Base-by-base conservation (phyloP, 1,140 invertebrate genomes). In the Odontomachus brunneus region DNA sequence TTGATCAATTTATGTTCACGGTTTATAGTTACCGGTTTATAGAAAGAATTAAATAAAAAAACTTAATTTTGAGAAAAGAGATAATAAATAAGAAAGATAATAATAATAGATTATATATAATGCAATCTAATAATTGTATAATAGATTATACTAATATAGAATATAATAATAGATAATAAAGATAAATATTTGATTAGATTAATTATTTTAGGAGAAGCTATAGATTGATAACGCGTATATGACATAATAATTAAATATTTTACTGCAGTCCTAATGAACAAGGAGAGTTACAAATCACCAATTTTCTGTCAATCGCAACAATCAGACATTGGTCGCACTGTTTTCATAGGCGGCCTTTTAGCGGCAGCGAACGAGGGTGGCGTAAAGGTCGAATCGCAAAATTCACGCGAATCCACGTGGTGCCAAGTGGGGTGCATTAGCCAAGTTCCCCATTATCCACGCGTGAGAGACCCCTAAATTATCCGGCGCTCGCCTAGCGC, bases 371-470 rank as follows among this genome's bases (percentile, higher is more conserved):
- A 29, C 53, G 66, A 74, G 38, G 33, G 57, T 84, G 49, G 71
- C 62, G 57, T 62, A 38, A 76, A 85, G 63, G 71, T 78, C 69
- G 83, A 88, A 85, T 86, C 75, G 80, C 84, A 89, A 84, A 88
- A 88, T 84, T 88, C 82, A 75, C 84, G 88, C 83, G 89, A 88
- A 90, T 91, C 89, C 89, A 89, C 89, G 84, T 89, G 80, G 89
- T 92, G 91, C 91, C 92, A 93, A 93, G 91, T 91, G 89, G 92
- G 90, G 92, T 93, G 92, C 92, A 93, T 93, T 94, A 93, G 92
- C 90, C 88, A 91, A 93, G 88, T 91, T 90, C 88, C 87, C 92
- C 92, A 94, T 94, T 94, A 94, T 93, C 92, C 90, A 94, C 91
- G 92, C 90, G 91, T 92, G 91, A 91, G 89, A 93, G 92, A 92